Conservation (phyloP, 2,113 vertebrate species). For the Struthidea cinerea region DNA sequence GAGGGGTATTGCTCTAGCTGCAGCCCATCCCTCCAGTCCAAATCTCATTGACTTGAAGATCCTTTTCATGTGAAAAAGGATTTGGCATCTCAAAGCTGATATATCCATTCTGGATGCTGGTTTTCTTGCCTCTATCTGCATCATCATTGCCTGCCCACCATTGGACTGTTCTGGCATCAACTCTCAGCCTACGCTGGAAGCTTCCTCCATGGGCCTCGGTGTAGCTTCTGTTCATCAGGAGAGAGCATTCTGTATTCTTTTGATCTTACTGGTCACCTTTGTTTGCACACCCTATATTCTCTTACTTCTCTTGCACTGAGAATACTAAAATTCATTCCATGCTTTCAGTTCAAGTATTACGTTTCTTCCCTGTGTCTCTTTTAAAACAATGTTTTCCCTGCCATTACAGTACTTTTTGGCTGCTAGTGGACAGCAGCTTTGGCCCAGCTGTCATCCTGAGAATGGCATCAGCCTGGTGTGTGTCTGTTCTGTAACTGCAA, state of each 20-base stretch:
- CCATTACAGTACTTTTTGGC: rapidly evolving
- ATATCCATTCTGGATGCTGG: not conserved
- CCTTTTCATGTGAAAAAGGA: not conserved
- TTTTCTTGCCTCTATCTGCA: not conserved
- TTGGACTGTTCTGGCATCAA: not conserved
- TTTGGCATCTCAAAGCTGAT: not conserved
- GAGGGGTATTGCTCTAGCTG: not conserved
- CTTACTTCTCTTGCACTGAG: not conserved
- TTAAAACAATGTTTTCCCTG: not conserved
- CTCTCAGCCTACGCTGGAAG: not conserved
- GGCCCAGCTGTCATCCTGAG: not conserved
- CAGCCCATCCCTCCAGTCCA: not conserved
- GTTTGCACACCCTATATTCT: not conserved
- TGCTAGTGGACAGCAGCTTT: not conserved
- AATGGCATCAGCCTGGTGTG: not conserved
- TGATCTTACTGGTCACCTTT: not conserved
- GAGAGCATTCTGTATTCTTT: not conserved
- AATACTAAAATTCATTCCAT: not conserved
- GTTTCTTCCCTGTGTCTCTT: not conserved
- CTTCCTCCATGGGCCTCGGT: not conserved
- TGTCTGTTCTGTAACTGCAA: not conserved
- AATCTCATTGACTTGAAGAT: not conserved
- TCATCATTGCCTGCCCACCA: not conserved
- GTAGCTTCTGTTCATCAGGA: not conserved
- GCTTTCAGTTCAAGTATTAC: not conserved